Evolutionary conservation across 2,888 invertebrate species (phyloP).

Genomic region (Drosophila yooni): DNA sequence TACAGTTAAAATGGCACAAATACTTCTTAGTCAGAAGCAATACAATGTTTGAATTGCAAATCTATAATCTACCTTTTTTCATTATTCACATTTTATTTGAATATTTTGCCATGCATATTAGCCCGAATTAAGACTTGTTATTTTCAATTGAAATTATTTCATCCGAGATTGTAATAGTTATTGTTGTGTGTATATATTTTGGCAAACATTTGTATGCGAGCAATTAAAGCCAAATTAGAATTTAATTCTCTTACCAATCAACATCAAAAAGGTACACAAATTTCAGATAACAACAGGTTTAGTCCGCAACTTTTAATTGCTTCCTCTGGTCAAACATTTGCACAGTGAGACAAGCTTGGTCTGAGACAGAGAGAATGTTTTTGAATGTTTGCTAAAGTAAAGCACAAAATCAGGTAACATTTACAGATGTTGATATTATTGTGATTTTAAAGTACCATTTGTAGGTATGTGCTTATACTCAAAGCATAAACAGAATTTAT

Average conservation of each 20-base stretch:
- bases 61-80: not conserved
- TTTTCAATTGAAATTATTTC: not conserved
- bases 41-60: not conserved
- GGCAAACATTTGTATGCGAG: not conserved
- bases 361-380: not conserved
- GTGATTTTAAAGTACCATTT: not conserved
- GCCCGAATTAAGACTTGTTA: not conserved
- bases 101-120: not conserved
- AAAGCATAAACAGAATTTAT: not conserved
- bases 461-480: not conserved
- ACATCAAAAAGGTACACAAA: not conserved
- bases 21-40: not conserved
- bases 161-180: too few relatives aligned
- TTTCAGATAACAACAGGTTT: constrained; percentile 1
- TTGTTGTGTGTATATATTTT: not conserved
- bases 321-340: constrained; percentile 10
- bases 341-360: too few relatives aligned
- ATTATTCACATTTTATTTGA: not conserved
- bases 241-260: not conserved
- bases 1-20: not conserved
- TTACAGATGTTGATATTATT: not conserved
- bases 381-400: not conserved
- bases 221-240: not conserved
- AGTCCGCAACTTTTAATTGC: constrained; percentile 6
- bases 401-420: too few relatives aligned